Base-by-base conservation (phyloP, 2,113 vertebrate species). In the Thunnus thynnus region DNA sequence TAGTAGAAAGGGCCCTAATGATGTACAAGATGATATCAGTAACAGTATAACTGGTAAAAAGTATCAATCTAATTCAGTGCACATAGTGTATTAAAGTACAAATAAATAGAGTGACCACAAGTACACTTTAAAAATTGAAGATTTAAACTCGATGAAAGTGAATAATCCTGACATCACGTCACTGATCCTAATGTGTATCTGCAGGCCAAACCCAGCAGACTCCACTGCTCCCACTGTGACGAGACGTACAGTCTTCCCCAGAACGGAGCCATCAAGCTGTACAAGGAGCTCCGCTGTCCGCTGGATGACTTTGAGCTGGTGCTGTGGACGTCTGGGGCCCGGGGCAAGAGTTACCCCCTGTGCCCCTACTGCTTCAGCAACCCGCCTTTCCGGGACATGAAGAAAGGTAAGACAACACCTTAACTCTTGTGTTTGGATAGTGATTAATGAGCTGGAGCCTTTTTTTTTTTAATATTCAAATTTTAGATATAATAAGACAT, bases 331-430 rank as follows among this genome's bases (percentile, higher is more conserved):
- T 99, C 98, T 0, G 98, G 98, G 3, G 94, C 98, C 3, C 93
- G 97, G 50, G 98, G 98, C 13, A 99, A 99, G 89, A 99, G 97
- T 85, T 99, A 99, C 87, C 96, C 98, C 0, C 93, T 99, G 7
- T 99, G 98, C 71, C 98, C 98, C 0, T 99, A 99, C 94, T 99
- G 98, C 83, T 99, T 96, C 90, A 97, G 98, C 87, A 97, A 99
- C 87, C 96, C 98, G 0, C 98, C 98, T 54, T 99, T 99, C 95
- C 95, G 97, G 83, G 98, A 99, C 94, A 98, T 99, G 98, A 99
- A 97, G 87, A 99, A 99, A 97, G 97, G 98, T 99, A 85, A 2
- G 74, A 60, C 20, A 44, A 7, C 13, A 9, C 17, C 4, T 46
- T 20, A n/a, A 18, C 14, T 60, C 2, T 14, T 18, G n/a, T 63